Percentiles rank a stretch among this genome's conserved stretches.
phyloP scores from a whole-genome alignment of 2,888 invertebrate species.

The Drosophila flavopinicola region DNA sequence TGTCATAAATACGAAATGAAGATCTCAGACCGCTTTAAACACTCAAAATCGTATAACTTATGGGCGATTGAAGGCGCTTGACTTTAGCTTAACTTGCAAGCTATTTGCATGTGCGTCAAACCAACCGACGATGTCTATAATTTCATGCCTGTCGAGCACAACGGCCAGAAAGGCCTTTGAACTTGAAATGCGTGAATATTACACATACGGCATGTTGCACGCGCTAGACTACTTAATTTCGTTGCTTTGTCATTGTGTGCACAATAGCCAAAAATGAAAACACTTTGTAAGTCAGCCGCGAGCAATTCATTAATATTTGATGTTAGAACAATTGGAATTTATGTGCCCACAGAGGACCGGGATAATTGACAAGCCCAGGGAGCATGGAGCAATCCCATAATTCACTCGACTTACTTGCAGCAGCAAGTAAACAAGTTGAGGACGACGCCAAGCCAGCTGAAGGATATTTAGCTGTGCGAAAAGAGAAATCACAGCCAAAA shows the following conservation, averaged over 20 bases:
- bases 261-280: conserved; percentile 14
- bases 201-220: conserved; percentile 37
- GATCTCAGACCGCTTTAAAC: background rate
- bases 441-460: conserved; percentile 14
- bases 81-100: background rate
- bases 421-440: conserved; percentile 28
- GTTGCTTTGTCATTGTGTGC: conserved; percentile 32
- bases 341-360: conserved; percentile 47
- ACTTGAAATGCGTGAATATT: conserved; percentile 10
- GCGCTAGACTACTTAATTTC: conserved; percentile 49
- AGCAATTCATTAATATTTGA: conserved; percentile 66
- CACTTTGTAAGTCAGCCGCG: conserved; percentile 45
- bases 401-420: conserved; percentile 25
- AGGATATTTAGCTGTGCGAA: conserved; percentile 26
- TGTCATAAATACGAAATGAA: background rate
- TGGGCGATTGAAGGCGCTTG: background rate
- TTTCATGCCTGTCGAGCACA: conserved; percentile 9
- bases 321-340: conserved; percentile 69
- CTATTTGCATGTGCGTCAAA: conserved; percentile 8
- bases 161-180: conserved; percentile 3
- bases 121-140: conserved; percentile 8
- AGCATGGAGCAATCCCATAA: conserved; percentile 47
- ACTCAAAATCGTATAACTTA: background rate
- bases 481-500: conserved; percentile 19
- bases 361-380: conserved; percentile 66